Evolutionary conservation across 2,797 vertebrate species (phyloP), one percentile per base, ranked within the genome.

Genomic region (Telmatherina bonti): DNA sequence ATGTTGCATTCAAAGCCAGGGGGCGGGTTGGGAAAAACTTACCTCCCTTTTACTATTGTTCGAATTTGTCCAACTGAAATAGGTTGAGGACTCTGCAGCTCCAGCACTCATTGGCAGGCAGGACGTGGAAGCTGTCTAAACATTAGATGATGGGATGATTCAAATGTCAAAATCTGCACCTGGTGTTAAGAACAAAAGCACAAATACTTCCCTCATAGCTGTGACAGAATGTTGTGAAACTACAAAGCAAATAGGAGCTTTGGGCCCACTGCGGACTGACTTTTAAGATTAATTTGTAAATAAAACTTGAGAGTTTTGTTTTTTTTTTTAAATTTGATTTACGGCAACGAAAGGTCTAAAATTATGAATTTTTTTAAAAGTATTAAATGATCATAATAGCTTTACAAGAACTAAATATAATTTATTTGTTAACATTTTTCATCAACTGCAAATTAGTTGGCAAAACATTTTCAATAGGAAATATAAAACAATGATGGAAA

Each of bases 21-120:
- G 60, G 59, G 33, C 61, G 12, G 20, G 66, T 53, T 20, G n/a
- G n/a, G 20, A 29, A 56, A 51, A 36, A 59, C 72, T 66, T 83
- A 78, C 49, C 74, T 85, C 71, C 65, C 71, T 81, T 78, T 84
- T 74, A 78, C 71, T 70, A 81, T 85, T 90, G 83, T 89, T 88
- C 64, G 65, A 55, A 59, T 61, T 72, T 69, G 75, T 81, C 71
- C 5, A 10, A 57, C 69, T 82, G 76, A 64, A 74, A 68, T 63
- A 67, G 67, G 58, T 16, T 10, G 72, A 70, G 68, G 18, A 43
- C 64, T 85, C 66, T 5, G 43, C 72, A 72, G 73, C 56, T 72
- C 43, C 47, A 55, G 59, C 69, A 64, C 59, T 79, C 57, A 27
- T 31, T 64, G 67, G 69, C 38, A 64, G 69, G 45, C 74, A 35